Base-by-base conservation (phyloP, 2,797 vertebrate genomes). In the Perdix hodgsoniae region DNA sequence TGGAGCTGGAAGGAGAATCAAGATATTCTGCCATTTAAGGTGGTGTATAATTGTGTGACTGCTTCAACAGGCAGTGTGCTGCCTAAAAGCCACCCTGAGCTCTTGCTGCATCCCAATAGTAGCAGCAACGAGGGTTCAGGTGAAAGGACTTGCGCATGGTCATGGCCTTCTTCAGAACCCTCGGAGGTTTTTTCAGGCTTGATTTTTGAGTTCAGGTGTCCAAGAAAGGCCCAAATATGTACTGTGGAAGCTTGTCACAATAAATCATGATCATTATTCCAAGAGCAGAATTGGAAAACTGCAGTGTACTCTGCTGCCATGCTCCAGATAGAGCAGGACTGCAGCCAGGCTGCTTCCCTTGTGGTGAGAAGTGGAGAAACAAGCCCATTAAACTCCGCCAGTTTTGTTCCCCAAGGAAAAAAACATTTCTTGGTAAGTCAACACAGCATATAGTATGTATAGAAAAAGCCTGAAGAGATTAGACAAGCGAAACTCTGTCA, bases 261-360 rank as follows among this genome's bases (percentile, higher is more conserved):
- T 64, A 63, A 44, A 23, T 74, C 21, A 37, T 4, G 13, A 72
- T 16, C 23, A 5, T 81, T 74, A 42, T 54, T 74, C 52, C 11
- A 15, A 79, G 77, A 64, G 67, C 35, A 73, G 86, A 79, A 86
- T 4, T 67, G 33, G 74, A 84, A 92, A 83, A 71, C 37, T 85
- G 59, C 69, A 63, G 61, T 23, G 83, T 7, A 54, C 10, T 57
- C 71, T 79, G 77, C 70, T 83, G 73, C 73, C 35, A n/a, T 79
- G 2, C 24, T 35, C 49, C 63, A 78, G 57, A 37, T 67, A 63
- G 65, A 35, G 52, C 14, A 14, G 50, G 37, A 6, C 42, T 66
- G n/a, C 49, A 73, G 33, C 72, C 47, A 74, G 61, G 67, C 37
- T 60, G 49, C 76, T 82, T 56, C 52, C 50, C 47, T 64, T 40